A percentile compares a stretch with the other conserved stretches of the same genome.
phyloP scores from a whole-genome alignment of 1,140 invertebrate genomes.

The Papilio xuthus region DNA sequence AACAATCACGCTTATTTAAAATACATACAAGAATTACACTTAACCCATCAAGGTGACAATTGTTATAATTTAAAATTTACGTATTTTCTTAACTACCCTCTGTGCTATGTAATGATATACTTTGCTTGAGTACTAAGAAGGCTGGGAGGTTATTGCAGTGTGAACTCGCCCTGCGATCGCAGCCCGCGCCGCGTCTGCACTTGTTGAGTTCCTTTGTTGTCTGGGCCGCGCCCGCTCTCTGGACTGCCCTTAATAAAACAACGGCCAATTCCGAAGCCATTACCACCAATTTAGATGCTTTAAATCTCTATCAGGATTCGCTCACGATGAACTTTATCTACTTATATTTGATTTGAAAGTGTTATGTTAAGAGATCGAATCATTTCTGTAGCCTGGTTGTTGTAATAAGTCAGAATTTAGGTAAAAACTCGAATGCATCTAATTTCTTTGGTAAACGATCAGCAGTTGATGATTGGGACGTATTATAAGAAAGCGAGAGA shows the following conservation, averaged over 20 bases:
- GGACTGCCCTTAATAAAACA: conserved; percentile 18
- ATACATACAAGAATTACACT: too few relatives aligned
- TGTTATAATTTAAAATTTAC: not conserved
- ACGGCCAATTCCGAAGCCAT: conserved; percentile 24
- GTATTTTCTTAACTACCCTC: not conserved
- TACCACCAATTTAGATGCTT: conserved; percentile 30
- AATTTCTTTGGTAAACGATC: too few relatives aligned
- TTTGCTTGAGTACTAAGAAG: not conserved
- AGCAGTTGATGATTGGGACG: too few relatives aligned
- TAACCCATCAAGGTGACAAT: too few relatives aligned
- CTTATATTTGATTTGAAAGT: not conserved
- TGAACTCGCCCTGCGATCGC: not conserved
- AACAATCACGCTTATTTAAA: too few relatives aligned
- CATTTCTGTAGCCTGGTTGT: not conserved
- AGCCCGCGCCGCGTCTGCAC: conserved; percentile 39
- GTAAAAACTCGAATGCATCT: not conserved
- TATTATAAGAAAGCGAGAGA: too few relatives aligned
- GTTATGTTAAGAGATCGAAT: not conserved
- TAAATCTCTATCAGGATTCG: conserved; percentile 19
- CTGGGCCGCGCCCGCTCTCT: conserved; percentile 41
- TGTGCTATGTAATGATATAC: not conserved
- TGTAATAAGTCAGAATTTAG: too few relatives aligned
- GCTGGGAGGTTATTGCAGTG: conserved; percentile 1
- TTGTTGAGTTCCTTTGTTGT: conserved; percentile 64
- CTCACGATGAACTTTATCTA: not conserved